Evolutionary conservation across 2,888 invertebrate genomes (phyloP).

Genomic region (Craniophora ligustri): DNA sequence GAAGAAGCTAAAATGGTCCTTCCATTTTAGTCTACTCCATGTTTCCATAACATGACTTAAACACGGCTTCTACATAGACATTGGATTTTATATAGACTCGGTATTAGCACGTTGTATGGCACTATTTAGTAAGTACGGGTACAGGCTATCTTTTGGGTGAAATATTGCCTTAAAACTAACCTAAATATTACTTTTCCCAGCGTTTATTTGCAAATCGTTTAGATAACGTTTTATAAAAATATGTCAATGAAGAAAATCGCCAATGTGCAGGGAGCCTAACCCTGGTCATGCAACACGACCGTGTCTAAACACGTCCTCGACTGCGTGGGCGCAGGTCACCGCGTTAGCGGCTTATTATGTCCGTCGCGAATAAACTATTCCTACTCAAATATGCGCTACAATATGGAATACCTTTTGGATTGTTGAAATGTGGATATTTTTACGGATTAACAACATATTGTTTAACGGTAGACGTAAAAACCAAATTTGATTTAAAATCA

Average conservation of each 20-base stretch:
- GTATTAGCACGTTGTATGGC: too few relatives aligned
- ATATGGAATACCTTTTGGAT: conserved; percentile 41
- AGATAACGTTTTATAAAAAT: neutral
- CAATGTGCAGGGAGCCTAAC: conserved; percentile 43
- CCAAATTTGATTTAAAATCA: too few relatives aligned
- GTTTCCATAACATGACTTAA: too few relatives aligned
- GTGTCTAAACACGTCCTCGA: conserved; percentile 57
- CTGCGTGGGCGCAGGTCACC: conserved; percentile 74
- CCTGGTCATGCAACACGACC: conserved; percentile 48
- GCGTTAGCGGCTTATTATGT: conserved; percentile 68
- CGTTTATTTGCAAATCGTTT: neutral
- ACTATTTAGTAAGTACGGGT: too few relatives aligned
- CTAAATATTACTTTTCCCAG: too few relatives aligned
- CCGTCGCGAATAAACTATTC: conserved; percentile 62
- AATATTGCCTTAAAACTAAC: too few relatives aligned
- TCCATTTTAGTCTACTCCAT: too few relatives aligned
- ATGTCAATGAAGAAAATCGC: conserved; percentile 19
- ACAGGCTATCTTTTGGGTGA: too few relatives aligned
- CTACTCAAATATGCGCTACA: conserved; percentile 46
- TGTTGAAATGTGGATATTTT: conserved; percentile 19
- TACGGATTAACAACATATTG: conserved; percentile 1
- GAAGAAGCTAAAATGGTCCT: too few relatives aligned
- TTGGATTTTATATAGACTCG: too few relatives aligned
- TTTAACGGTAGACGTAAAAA: neutral
- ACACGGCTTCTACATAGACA: too few relatives aligned